Percentiles rank a stretch among this genome's conserved stretches.
These are phyloP conservation scores for Volucella bombylans DNA, from an alignment of 2,888 invertebrate genomes.

Conservation along the genomic window DNA sequence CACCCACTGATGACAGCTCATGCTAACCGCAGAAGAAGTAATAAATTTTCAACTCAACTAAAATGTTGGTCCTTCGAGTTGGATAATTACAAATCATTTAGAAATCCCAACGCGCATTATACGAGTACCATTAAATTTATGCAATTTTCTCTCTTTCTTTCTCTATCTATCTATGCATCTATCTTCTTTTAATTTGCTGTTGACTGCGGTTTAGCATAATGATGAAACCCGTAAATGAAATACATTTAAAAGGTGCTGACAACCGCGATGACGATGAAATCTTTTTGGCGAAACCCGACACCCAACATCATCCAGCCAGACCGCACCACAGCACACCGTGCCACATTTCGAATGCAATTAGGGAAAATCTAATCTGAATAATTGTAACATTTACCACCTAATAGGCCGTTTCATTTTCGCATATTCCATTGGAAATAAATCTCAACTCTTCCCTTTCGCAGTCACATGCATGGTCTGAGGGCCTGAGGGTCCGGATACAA, in stretches of 20 bases:
- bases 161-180: too few species aligned
- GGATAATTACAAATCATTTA: slow-evolving; percentile 51
- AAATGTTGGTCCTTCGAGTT: slow-evolving; percentile 58
- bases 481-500: too few species aligned
- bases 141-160: too few species aligned
- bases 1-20: too few species aligned
- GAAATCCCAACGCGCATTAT: slow-evolving; percentile 15
- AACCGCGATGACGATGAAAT: slow-evolving; percentile 19
- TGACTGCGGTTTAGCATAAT: not conserved
- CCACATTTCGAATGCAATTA: slow-evolving; percentile 63
- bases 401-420: slow-evolving; percentile 50
- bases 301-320: slow-evolving; percentile 18
- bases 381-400: slow-evolving; percentile 67
- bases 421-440: slow-evolving; percentile 45
- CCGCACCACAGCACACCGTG: too few species aligned
- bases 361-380: slow-evolving; percentile 67
- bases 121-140: not conserved
- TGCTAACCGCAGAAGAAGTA: not conserved
- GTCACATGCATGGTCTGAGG: not conserved
- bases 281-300: not conserved
- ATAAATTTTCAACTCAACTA: slow-evolving; percentile 26
- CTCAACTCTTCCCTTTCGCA: slow-evolving; percentile 34
- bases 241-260: slow-evolving; percentile 36
- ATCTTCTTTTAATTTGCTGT: too few species aligned
- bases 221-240: slow-evolving; percentile 26